A percentile compares a stretch with the other conserved stretches of the same genome.
These are phyloP conservation scores for human (Homo sapiens) DNA, from an alignment of 2,113 vertebrate species.

Conservation along the genomic window GRCh38 chr3:89328001-89328500, in stretches of 20 bases:
- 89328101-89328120: no score
- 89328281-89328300: background rate
- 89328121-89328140: no score
- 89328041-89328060: no score
- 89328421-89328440: background rate
- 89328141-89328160: background rate
- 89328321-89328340: background rate
- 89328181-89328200: background rate
- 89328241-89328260: background rate
- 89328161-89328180: background rate
- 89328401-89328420: background rate
- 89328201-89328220: background rate
- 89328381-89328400: background rate
- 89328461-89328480: background rate
- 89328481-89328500: background rate
- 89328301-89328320: background rate
- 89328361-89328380: background rate
- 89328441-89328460: background rate
- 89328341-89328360: background rate
- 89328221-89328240: background rate
- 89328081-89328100: no score
- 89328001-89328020: no score
- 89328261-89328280: background rate
- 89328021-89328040: no score
- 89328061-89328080: no score